Conservation (phyloP, 1,140 invertebrate genomes). For the Zelostemma sp. region DNA sequence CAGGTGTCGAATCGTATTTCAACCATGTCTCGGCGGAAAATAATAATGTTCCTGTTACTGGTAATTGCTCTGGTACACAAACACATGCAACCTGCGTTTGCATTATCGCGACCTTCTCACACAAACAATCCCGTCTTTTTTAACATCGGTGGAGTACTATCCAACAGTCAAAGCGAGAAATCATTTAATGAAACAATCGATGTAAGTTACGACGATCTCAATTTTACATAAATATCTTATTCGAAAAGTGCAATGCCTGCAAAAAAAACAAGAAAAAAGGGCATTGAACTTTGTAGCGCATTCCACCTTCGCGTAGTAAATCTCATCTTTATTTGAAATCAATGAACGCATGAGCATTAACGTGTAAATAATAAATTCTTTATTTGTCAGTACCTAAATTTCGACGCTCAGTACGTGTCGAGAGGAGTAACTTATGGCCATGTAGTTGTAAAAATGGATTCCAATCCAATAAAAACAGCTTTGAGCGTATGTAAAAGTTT, state of each 20-base stretch:
- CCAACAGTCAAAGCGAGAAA: slow-evolving; percentile 80
- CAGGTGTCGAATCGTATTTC: slow-evolving; percentile 23
- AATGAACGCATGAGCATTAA: too few species aligned
- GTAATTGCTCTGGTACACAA: slow-evolving; percentile 42
- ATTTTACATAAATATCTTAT: neutral
- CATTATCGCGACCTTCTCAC: slow-evolving; percentile 35
- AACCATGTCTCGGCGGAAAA: slow-evolving; percentile 38
- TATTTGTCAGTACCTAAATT: slow-evolving; percentile 79
- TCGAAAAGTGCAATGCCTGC: slow-evolving; percentile 8
- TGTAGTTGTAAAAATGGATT: slow-evolving; percentile 91
- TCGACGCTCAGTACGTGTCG: slow-evolving; percentile 83
- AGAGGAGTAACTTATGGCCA: slow-evolving; percentile 87
- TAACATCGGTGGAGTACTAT: slow-evolving; percentile 93
- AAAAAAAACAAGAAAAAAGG: too few species aligned
- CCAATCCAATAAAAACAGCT: slow-evolving; percentile 94
- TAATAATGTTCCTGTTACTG: slow-evolving; percentile 36
- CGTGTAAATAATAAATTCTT: too few species aligned
- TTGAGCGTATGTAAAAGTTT: slow-evolving; percentile 93
- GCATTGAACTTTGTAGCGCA: too few species aligned
- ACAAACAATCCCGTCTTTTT: slow-evolving; percentile 79
- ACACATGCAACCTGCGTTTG: slow-evolving; percentile 25
- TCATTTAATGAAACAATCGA: slow-evolving; percentile 85
- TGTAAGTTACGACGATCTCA: slow-evolving; percentile 72
- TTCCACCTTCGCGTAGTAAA: slow-evolving; percentile 10
- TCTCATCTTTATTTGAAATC: slow-evolving; percentile 59